Evolutionary conservation across 1,140 invertebrate genomes (phyloP).

Genomic region (Tachypleus tridentatus): DNA sequence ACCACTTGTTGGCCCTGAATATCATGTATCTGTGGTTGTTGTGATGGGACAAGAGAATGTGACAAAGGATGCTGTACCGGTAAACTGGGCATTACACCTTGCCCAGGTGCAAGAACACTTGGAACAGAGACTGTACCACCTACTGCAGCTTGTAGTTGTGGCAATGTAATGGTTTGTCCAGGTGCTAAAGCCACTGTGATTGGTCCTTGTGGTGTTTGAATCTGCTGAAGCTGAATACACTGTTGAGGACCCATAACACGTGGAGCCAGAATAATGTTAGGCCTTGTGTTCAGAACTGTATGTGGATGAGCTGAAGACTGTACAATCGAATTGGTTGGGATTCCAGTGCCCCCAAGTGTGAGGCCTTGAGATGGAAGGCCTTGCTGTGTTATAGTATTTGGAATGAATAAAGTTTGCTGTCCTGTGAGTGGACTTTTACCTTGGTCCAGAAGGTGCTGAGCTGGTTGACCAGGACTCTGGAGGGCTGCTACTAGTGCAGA

Average conservation of each 20-base stretch:
- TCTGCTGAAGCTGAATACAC: constrained; percentile 34
- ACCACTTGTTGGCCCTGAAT: too few relatives aligned
- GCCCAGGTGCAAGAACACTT: constrained; percentile 13
- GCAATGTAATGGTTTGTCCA: constrained; percentile 15
- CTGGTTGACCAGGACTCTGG: constrained; percentile 20
- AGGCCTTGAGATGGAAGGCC: constrained; percentile 11
- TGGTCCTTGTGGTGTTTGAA: constrained; percentile 40
- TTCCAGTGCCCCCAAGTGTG: constrained; percentile 10
- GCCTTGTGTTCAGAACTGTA: constrained; percentile 8
- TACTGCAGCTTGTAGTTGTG: constrained; percentile 8
- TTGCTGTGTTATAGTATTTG: constrained; percentile 11
- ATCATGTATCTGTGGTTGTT: too few relatives aligned
- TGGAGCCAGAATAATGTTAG: constrained; percentile 19
- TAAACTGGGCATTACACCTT: constrained; percentile 16
- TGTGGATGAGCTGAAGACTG: constrained; percentile 8
- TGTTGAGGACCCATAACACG: constrained; percentile 22
- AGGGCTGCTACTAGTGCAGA: constrained; percentile 22
- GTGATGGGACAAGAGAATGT: too few relatives aligned
- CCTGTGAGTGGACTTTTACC: constrained; percentile 14
- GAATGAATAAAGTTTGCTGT: constrained; percentile 23
- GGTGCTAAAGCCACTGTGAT: constrained; percentile 35
- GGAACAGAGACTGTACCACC: constrained; percentile 13
- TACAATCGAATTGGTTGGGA: constrained; percentile 13
- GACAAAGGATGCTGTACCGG: constrained; percentile 8
- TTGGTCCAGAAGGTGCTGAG: constrained; percentile 13